Conservation (phyloP, 2,113 vertebrate genomes). For the Indri indri region DNA sequence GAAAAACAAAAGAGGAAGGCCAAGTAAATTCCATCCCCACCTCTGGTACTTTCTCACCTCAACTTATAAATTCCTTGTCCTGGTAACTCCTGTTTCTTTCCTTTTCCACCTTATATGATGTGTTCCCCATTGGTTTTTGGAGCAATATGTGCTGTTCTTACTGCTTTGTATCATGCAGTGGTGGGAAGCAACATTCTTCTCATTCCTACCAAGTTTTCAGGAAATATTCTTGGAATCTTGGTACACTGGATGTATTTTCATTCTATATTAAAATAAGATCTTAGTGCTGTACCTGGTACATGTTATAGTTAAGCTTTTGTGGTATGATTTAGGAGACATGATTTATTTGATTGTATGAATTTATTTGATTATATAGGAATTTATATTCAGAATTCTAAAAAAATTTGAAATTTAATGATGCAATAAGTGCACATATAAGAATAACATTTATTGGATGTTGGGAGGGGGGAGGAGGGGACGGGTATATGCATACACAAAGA, state of each 20-base stretch:
- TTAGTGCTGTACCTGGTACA: not conserved
- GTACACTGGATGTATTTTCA: not conserved
- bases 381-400: conserved; percentile 9
- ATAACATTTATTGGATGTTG: no score
- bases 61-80: not conserved
- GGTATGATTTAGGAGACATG: not conserved
- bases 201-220: not conserved
- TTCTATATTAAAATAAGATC: not conserved
- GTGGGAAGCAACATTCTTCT: not conserved
- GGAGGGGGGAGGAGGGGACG: no score
- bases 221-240: conserved; percentile 18
- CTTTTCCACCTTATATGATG: not conserved
- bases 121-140: not conserved
- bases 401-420: not conserved
- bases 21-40: not conserved
- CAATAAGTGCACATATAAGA: no score
- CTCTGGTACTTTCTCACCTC: not conserved
- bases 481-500: no score
- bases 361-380: conserved; percentile 12
- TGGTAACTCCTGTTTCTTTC: not conserved
- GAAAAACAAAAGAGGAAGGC: not conserved
- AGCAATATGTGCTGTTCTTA: not conserved
- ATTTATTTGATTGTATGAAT: not conserved
- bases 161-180: not conserved
- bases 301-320: not conserved